Evolutionary conservation across 2,888 invertebrate genomes (phyloP), one percentile per base, ranked within the genome.

Genomic region (Leptogaster cylindrica): DNA sequence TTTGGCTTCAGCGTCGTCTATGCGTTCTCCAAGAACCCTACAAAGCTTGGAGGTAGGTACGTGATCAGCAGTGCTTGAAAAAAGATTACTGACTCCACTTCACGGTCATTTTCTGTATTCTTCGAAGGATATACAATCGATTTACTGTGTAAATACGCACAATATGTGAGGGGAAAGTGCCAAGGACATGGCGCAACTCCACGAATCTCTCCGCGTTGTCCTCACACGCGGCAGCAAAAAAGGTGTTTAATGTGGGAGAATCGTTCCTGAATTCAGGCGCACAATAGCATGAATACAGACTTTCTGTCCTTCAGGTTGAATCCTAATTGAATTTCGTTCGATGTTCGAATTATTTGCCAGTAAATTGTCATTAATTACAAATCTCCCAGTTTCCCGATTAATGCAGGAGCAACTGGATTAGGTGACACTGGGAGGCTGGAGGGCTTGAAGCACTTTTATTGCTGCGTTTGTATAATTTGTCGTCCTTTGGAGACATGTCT

Each of bases 391-490:
- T 8, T 1, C 12, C 8, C 8, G 14, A 14, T 27, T 23, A 23
- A 28, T 27, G 25, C 23, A n/a, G 16, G 25, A 25, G 25, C 5
- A 7, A 5, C 14, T 28, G 27, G 3, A 16, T 8, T 2, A 27
- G 27, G 27, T 39, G 5, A n/a, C n/a, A n/a, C n/a, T n/a, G 1
- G 14, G 16, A 27, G 27, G 14, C 12, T 18, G 5, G 1, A 2
- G 3, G 39, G 12, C n/a, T 64, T 14, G n/a, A 52, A 67, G n/a
- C 50, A 67, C 46, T 31, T 55, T 67, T 69, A 69, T n/a, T 28
- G 10, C 66, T 48, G 39, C 67, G 50, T 58, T 65, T 67, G 67
- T 67, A 69, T 69, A 69, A 69, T 69, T 69, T 69, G 69, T 65
- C 27, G 67, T 52, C 58, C 67, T 50, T 64, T 50, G 55, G 65